phyloP scores from a whole-genome alignment of 1,140 invertebrate genomes.

The Rhagoletis pomonella region DNA sequence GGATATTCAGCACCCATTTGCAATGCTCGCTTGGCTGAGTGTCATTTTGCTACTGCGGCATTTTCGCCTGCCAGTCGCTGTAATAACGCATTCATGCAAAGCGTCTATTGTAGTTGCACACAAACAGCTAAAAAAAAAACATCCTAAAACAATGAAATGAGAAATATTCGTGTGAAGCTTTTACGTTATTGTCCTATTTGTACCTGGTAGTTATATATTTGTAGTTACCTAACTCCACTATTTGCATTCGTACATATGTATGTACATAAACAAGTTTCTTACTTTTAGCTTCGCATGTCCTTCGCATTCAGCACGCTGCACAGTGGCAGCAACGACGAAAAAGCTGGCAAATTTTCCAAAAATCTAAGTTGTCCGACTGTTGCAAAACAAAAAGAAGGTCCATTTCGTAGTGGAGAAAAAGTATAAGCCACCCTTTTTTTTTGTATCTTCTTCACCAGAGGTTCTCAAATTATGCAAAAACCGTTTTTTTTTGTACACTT shows the following conservation, averaged over 20 bases:
- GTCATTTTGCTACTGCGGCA: conserved; percentile 26
- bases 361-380: no score
- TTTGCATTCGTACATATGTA: background rate
- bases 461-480: no score
- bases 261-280: background rate
- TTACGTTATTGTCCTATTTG: background rate
- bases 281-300: background rate
- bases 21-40: background rate
- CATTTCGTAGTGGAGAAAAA: no score
- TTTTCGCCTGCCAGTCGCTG: background rate
- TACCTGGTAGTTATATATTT: background rate
- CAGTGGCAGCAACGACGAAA: no score
- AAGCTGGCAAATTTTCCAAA: no score
- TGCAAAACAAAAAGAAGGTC: no score
- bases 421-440: background rate
- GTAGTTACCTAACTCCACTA: background rate
- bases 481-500: no score
- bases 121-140: background rate
- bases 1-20: background rate
- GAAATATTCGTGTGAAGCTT: conserved; percentile 19
- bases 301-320: background rate
- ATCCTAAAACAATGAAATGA: conserved; percentile 18
- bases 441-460: no score
- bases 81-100: conserved; percentile 44
- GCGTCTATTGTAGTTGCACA: conserved; percentile 29